Conservation (phyloP, 2,113 vertebrate species). For the Trachemys scripta region DNA sequence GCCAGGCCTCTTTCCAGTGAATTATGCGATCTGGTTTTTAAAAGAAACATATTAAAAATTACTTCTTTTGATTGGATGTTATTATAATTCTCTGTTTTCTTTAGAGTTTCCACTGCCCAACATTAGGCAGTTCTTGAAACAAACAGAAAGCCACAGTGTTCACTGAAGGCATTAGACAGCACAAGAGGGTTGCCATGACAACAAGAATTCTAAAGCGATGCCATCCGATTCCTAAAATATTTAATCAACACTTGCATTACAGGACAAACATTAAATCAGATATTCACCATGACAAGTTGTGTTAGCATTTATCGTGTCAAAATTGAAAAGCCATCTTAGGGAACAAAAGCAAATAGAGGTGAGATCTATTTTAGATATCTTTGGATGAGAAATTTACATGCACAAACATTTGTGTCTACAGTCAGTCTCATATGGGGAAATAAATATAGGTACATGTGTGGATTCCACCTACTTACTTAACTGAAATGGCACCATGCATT, state of each 20-base stretch:
- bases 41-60: neutral
- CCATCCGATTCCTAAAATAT: conserved; percentile 52
- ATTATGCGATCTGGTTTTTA: neutral
- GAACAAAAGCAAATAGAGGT: neutral
- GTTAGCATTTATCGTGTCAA: conserved; percentile 1
- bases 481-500: neutral
- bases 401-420: neutral
- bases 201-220: conserved; percentile 59
- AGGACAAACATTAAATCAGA: conserved; percentile 47
- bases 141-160: conserved; percentile 17
- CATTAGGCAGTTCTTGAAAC: neutral
- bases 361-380: neutral
- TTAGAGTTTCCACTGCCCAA: neutral
- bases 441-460: neutral
- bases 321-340: neutral
- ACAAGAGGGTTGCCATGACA: conserved; percentile 72
- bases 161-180: conserved; percentile 44
- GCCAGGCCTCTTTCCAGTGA: neutral
- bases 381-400: conserved; percentile 16
- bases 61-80: neutral
- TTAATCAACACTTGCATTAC: conserved; percentile 55
- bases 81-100: neutral
- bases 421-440: neutral
- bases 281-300: conserved; percentile 12
- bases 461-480: conserved; percentile 22